phyloP scores from a whole-genome alignment of 2,888 invertebrate genomes.

The Epiblema foenella region DNA sequence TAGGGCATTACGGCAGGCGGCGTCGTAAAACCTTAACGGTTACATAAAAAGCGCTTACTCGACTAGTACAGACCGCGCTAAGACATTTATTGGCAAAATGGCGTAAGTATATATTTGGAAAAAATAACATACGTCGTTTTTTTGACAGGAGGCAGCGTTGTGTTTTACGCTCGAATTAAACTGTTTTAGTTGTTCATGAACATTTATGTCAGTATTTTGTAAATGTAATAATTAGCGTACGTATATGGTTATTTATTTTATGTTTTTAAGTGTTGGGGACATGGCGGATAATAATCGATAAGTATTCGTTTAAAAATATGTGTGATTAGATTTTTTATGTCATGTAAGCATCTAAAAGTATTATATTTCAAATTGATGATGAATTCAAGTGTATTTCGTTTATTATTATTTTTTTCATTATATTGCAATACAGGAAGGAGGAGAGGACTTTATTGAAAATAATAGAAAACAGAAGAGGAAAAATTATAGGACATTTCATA shows the following conservation, averaged over 20 bases:
- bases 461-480: too few species aligned
- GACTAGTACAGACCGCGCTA: slow-evolving; percentile 66
- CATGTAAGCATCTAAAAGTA: neutral
- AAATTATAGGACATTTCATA: too few species aligned
- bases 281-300: neutral
- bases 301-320: neutral
- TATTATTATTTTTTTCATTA: too few species aligned
- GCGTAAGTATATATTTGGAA: neutral
- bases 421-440: too few species aligned
- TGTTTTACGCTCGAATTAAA: slow-evolving; percentile 13
- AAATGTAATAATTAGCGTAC: slow-evolving; percentile 1
- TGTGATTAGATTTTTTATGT: neutral
- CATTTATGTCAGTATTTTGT: slow-evolving; percentile 2
- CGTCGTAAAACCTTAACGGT: slow-evolving; percentile 60
- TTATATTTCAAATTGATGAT: neutral
- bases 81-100: neutral
- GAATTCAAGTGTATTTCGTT: too few species aligned
- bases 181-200: slow-evolving; percentile 15
- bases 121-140: neutral
- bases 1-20: slow-evolving; percentile 10
- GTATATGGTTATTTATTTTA: neutral
- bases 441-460: too few species aligned
- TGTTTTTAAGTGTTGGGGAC: neutral
- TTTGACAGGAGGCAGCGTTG: neutral
- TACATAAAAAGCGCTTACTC: slow-evolving; percentile 65